Evolutionary conservation across 2,113 vertebrate species (phyloP).

Genomic region (Oceanodroma tethys): DNA sequence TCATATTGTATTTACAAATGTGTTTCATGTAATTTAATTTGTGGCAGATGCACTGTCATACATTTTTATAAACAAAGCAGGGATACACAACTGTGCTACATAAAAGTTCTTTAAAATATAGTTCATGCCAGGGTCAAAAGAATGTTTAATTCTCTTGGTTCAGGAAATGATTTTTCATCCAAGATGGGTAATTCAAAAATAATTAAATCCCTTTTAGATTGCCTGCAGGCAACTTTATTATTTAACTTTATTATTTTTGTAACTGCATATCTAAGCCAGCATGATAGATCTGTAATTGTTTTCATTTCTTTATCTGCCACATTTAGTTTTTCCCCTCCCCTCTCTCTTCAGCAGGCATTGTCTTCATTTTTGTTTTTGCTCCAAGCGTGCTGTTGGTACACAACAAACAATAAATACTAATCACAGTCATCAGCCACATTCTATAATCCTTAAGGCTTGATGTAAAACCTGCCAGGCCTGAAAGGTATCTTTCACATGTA

Average conservation of each 20-base stretch:
- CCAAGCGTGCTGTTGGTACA: constrained; percentile 2
- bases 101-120: not conserved
- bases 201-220: constrained; percentile 43
- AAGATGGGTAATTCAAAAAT: constrained; percentile 18
- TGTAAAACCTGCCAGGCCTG: not conserved
- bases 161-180: not conserved
- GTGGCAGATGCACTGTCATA: not conserved
- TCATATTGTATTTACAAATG: not conserved
- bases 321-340: not conserved
- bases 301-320: constrained; percentile 20
- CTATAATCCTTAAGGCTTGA: not conserved
- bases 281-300: constrained; percentile 29
- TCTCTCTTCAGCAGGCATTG: not conserved
- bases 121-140: constrained; percentile 18
- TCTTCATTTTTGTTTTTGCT: constrained; percentile 7
- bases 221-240: constrained; percentile 30
- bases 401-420: constrained; percentile 8
- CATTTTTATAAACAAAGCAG: not conserved
- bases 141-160: constrained; percentile 8
- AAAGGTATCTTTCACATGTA: not conserved
- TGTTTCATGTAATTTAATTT: not conserved
- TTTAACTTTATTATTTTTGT: constrained; percentile 51
- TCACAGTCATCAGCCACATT: not conserved
- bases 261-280: constrained; percentile 8
- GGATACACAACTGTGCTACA: not conserved